Percentiles rank a stretch among this genome's conserved stretches.
phyloP scores from a whole-genome alignment of 2,113 vertebrate genomes.

The Megaceryle maxima region DNA sequence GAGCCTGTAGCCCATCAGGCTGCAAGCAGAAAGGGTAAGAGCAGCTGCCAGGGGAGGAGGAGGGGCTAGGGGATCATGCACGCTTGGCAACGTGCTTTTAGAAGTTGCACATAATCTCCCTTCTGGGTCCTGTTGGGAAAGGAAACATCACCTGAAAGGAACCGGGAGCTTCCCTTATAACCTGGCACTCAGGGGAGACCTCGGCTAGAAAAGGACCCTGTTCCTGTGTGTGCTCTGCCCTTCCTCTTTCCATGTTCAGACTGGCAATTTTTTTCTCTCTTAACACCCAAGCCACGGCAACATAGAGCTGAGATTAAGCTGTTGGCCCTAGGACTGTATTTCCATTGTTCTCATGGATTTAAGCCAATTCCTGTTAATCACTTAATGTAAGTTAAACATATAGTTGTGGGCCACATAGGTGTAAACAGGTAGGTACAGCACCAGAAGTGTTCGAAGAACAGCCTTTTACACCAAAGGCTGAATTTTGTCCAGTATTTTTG shows the following conservation, averaged over 20 bases:
- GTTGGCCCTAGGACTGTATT: neutral
- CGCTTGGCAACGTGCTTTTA: neutral
- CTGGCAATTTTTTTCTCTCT: neutral
- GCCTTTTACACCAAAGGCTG: neutral
- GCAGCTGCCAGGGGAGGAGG: neutral
- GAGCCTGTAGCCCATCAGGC: neutral
- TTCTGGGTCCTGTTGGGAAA: neutral
- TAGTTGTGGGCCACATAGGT: neutral
- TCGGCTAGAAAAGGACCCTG: neutral
- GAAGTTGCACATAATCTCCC: neutral
- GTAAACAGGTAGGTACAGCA: neutral
- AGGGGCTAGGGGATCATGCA: too few relatives aligned
- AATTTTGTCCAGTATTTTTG: slow-evolving; percentile 45
- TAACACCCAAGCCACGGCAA: neutral
- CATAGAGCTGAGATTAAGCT: neutral
- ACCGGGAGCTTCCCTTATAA: neutral
- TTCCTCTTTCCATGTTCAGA: neutral
- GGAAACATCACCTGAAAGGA: neutral
- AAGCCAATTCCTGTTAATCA: neutral
- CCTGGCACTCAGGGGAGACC: neutral
- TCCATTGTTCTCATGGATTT: neutral
- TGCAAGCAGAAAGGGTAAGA: neutral
- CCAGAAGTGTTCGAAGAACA: neutral
- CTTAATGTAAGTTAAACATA: neutral
- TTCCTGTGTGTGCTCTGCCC: neutral